Base-by-base conservation (phyloP, 1,140 invertebrate genomes). In the Oryzaephilus surinamensis region DNA sequence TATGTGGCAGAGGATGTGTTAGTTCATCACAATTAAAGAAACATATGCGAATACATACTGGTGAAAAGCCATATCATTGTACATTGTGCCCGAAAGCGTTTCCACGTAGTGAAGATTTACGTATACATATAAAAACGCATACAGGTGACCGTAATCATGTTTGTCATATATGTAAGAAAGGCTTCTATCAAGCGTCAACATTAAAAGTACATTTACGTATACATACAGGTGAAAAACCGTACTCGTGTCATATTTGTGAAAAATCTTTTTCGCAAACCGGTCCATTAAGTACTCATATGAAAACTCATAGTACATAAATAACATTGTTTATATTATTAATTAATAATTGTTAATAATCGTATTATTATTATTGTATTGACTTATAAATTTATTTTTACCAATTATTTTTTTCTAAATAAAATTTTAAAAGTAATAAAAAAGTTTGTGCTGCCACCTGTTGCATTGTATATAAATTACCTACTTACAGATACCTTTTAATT, bases 1-100 rank as follows among this genome's bases (percentile, higher is more conserved):
- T 70, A 6, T 72, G 70, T 45, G 61, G 70, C 15, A 43, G 51
- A 20, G 53, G 55, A 15, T 57, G 50, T 41, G 46, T 57, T n/a
- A 57, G 49, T 44, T 54, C 53, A 10, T 51, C 53, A 11, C 66
- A 67, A 39, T 32, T 68, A 3, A 61, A 66, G 27, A 65, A 60
- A 21, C 66, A 70, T 32, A 41, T 58, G 10, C 47, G 55, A 13
- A 63, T 62, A 19, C 66, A 70, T 33, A 57, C 57, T 4, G 55
- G 53, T 8, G 55, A 60, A 38, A 54, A 51, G 36, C 54, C 64
- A 4, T 61, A 52, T 38, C 30, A 39, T 4, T 62, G 60, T 41
- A 38, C 45, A 6, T 7, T 56, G 10, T 62, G 60, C 42, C 37
- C 50, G 3, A 63, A 60, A 39, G 45, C 50, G 12, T 63, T 62